Base-by-base conservation (phyloP, 2,113 vertebrate species). In the Zosterops japonicus region DNA sequence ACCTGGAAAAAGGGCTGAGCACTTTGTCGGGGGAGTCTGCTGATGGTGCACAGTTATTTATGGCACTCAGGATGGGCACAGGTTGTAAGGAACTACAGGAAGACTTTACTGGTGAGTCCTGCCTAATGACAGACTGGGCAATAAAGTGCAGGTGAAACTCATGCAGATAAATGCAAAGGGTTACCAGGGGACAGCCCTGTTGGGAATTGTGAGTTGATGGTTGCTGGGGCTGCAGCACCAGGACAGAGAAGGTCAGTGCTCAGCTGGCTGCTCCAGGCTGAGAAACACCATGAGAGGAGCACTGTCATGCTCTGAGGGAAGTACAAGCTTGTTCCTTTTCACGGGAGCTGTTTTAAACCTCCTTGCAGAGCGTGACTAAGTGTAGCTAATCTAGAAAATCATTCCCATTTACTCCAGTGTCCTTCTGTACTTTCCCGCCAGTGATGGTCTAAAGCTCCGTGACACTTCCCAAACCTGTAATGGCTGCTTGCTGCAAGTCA, bases 1-100 rank as follows among this genome's bases (percentile, higher is more conserved):
- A 89, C 56, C 90, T 52, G 82, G 72, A 24, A 78, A 78, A 89
- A 87, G 33, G 52, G 69, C 87, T 91, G 90, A 96, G 78, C 81
- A 56, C 47, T 93, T 85, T 2, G 2, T 56, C 0, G 0, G 72
- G 69, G 33, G 11, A 49, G 9, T 47, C 60, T 95, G 96, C 90
- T 93, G 92, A 61, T 71, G 36, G 61, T 77, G 75, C 81, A 47
- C 36, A 52, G 56, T 81, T 93, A 75, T 87, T 93, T 93, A n/a
- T 28, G 78, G 87, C 78, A 70, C 52, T 22, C 12, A 23, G 80
- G 63, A 61, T 53, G 44, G 78, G 77, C 33, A 76, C 35, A 60
- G 65, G 33, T 44, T 87, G 20, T 82, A 52, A 84, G 79, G 87
- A 68, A 20, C 53, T 35, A 5, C 2, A 11, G 49, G 27, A 71